These are phyloP conservation scores for Wiebesia pumilae DNA, from an alignment of 1,140 invertebrate species.

Conservation along the genomic window DNA sequence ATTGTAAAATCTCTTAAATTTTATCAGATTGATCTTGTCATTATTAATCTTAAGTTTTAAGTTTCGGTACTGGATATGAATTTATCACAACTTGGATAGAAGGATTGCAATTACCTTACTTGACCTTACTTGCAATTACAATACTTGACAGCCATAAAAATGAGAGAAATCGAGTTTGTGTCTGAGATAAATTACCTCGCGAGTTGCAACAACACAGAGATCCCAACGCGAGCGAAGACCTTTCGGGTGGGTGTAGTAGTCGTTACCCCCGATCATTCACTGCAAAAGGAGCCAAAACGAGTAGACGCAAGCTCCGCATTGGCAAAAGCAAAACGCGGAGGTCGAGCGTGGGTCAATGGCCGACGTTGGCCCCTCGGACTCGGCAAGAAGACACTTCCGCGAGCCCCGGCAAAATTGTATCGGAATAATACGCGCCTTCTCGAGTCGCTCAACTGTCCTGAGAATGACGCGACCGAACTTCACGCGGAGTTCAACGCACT, in stretches of 20 bases:
- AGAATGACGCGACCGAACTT: background rate
- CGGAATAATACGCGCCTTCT: background rate
- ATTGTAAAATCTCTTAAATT: no score
- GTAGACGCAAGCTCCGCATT: background rate
- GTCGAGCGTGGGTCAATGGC: background rate
- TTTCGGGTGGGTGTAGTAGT: background rate
- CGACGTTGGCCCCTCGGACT: background rate
- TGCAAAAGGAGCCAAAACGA: background rate
- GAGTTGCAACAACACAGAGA: no score
- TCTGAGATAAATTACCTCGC: background rate
- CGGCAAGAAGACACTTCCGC: background rate
- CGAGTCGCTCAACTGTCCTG: background rate
- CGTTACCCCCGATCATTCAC: background rate
- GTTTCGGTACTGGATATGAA: no score
- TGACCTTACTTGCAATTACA: no score
- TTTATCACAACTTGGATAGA: background rate
- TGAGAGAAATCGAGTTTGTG: background rate
- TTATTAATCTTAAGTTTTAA: no score
- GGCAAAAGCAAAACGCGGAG: background rate
- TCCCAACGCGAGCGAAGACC: background rate
- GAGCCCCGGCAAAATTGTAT: background rate
- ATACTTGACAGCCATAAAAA: background rate
- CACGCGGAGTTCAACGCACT: constrained; percentile 9
- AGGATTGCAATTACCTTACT: background rate
- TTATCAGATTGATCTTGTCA: no score